Percentiles rank a stretch among this genome's conserved stretches.
phyloP scores from a whole-genome alignment of 1,140 invertebrate species.

The Cydia fagiglandana region DNA sequence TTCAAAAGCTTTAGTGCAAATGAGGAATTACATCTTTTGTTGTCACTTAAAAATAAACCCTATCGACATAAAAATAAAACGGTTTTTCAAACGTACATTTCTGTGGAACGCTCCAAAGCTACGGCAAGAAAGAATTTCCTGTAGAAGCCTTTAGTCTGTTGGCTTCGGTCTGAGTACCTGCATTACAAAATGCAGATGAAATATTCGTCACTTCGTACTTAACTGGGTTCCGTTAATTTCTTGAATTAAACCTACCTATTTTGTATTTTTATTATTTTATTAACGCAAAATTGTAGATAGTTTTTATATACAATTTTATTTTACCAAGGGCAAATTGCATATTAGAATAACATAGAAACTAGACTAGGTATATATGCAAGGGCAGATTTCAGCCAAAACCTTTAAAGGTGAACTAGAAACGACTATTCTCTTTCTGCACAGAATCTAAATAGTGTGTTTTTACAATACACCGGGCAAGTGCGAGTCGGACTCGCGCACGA shows the following conservation, averaged over 20 bases:
- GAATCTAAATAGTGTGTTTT: neutral
- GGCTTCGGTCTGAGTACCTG: conserved; percentile 6
- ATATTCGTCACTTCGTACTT: neutral
- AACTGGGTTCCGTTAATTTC: conserved; percentile 5
- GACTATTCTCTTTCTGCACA: no score
- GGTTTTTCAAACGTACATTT: neutral
- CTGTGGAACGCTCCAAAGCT: neutral
- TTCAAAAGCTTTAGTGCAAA: neutral
- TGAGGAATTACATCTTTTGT: neutral
- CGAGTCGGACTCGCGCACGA: no score
- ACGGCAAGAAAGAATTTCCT: neutral
- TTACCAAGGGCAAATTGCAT: no score
- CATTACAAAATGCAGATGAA: neutral
- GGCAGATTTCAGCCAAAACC: no score
- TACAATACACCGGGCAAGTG: no score
- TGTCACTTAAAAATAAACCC: neutral
- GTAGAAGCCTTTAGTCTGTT: neutral
- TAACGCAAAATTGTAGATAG: no score
- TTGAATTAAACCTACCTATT: no score
- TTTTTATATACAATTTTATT: no score
- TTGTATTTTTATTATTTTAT: no score
- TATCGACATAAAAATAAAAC: neutral
- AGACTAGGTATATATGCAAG: no score
- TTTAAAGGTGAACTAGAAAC: no score
- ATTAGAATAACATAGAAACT: no score